phyloP scores from a whole-genome alignment of 2,113 vertebrate genomes.

The Probosciger aterrimus region DNA sequence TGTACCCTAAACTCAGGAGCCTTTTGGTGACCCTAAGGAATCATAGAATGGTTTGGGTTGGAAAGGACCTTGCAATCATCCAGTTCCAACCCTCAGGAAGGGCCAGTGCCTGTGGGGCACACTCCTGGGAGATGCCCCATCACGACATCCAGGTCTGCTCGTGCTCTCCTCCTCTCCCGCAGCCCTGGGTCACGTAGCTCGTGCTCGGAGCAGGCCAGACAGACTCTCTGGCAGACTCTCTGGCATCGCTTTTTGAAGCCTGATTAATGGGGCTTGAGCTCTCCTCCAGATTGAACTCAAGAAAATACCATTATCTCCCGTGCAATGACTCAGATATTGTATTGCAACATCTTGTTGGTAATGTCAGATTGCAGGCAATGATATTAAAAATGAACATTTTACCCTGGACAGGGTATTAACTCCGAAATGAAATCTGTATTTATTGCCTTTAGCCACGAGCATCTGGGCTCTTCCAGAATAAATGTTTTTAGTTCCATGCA shows the following conservation, averaged over 20 bases:
- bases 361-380: conserved; percentile 64
- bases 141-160: not conserved
- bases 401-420: conserved; percentile 50
- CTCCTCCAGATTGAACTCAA: conserved; percentile 63
- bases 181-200: conserved; percentile 28
- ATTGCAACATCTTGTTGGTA: conserved; percentile 68
- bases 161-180: not conserved
- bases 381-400: conserved; percentile 67
- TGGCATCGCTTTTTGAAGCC: conserved; percentile 44
- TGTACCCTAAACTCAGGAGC: accelerated
- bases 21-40: not conserved
- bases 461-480: conserved; percentile 56
- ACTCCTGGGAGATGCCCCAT: not conserved
- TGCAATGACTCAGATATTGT: conserved; percentile 63
- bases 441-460: conserved; percentile 59
- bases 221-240: conserved; percentile 68
- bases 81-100: not conserved
- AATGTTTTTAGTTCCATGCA: conserved; percentile 62
- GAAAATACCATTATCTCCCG: conserved; percentile 65
- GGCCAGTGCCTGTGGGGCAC: not conserved
- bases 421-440: conserved; percentile 61
- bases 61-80: not conserved
- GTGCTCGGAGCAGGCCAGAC: conserved; percentile 16
- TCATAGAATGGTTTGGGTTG: not conserved
- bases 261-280: conserved; percentile 64